phyloP scores from a whole-genome alignment of 2,888 invertebrate species.

The Quadriops clusia region DNA sequence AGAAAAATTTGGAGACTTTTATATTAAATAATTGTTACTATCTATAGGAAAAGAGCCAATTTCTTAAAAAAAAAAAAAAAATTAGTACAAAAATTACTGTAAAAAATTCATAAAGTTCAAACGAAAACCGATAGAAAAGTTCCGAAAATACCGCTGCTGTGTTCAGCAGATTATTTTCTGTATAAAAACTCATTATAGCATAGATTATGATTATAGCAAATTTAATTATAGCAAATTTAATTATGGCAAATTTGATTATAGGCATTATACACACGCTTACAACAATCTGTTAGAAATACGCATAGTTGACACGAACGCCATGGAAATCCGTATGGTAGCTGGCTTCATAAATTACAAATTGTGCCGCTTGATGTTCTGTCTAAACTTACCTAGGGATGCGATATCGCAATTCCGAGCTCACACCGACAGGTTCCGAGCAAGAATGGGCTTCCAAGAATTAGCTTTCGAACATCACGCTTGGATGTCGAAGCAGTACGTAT shows the following conservation, averaged over 20 bases:
- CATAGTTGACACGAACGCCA: constrained; percentile 77
- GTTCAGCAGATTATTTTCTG: too few relatives aligned
- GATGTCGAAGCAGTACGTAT: constrained; percentile 80
- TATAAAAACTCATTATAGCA: too few relatives aligned
- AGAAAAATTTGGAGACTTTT: constrained; percentile 17
- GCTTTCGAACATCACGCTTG: constrained; percentile 93
- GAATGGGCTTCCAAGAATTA: constrained; percentile 71
- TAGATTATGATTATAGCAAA: background rate
- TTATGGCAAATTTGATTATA: too few relatives aligned
- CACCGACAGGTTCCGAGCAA: constrained; percentile 74
- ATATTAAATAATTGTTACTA: too few relatives aligned
- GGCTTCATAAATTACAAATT: constrained; percentile 94
- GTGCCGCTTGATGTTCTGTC: constrained; percentile 78
- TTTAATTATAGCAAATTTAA: too few relatives aligned
- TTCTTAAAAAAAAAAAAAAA: too few relatives aligned
- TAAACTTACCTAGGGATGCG: constrained; percentile 86
- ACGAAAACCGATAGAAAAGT: too few relatives aligned
- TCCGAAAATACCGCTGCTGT: too few relatives aligned
- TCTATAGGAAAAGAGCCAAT: too few relatives aligned
- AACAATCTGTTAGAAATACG: constrained; percentile 79
- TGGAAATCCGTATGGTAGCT: constrained; percentile 90
- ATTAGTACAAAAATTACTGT: too few relatives aligned
- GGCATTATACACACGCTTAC: constrained; percentile 81
- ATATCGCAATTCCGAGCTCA: constrained; percentile 89
- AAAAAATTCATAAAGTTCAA: too few relatives aligned